Base-by-base conservation (phyloP, 2,888 invertebrate species). In the Deilephila elpenor region DNA sequence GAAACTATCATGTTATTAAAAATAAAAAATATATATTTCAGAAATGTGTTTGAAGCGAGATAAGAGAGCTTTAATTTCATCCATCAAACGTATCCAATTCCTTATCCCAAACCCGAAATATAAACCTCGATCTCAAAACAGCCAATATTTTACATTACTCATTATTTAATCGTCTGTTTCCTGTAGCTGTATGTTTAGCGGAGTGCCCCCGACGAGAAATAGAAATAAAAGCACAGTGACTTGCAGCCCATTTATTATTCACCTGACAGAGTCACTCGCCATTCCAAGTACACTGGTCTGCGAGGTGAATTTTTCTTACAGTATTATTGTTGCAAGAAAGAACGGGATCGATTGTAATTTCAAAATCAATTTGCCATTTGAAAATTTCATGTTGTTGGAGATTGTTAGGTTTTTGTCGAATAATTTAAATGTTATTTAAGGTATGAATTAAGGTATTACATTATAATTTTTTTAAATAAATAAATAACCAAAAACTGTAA, bases 201-300 rank as follows among this genome's bases (percentile, higher is more conserved):
- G 73, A 73, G 77, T 73, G 76, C 75, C 76, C 74, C 75, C 73
- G 60, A 75, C 75, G 76, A 77, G 76, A 75, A 82, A 86, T 83
- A 86, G 83, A 87, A 89, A 88, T 88, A 89, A 88, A 84, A 85
- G 84, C 82, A 75, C 81, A 78, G 85, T 80, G 80, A 85, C 85
- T 87, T 84, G 82, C 82, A 77, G 74, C 80, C 83, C 88, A 91
- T 92, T 91, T 89, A 91, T 91, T 91, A 92, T 92, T 92, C 89
- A 92, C 78, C 80, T 86, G 88, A 87, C 90, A 86, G 82, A 89
- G 88, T 91, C 88, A 88, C 84, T 88, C 87, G 87, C 89, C 85
- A 86, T 88, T 86, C 84, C 83, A 84, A 89, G 85, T 86, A 86
- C 77, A 79, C 67, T 67, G n/a, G 14, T 34, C 80, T 84, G 86